Evolutionary conservation across 2,888 invertebrate species (phyloP).

Genomic region (Beris morrisii): DNA sequence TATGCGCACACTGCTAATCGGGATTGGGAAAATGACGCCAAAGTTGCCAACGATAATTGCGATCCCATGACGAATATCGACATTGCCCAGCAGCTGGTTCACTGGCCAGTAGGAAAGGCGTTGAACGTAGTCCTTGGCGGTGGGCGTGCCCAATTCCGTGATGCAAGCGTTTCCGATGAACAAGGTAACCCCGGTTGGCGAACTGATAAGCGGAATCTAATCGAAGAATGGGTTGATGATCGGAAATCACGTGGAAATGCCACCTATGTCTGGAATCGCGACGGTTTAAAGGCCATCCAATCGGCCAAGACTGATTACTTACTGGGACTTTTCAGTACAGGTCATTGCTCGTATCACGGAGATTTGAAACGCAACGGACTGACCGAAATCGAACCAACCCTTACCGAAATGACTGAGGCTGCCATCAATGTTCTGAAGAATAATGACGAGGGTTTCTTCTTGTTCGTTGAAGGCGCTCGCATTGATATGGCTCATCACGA

Average conservation of each 20-base stretch:
- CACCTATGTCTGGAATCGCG: constrained; percentile 46
- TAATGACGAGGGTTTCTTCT: constrained; percentile 66
- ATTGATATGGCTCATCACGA: constrained; percentile 63
- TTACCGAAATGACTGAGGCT: constrained; percentile 67
- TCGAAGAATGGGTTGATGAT: constrained; percentile 65
- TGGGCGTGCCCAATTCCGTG: constrained; percentile 48
- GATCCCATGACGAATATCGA: constrained; percentile 54
- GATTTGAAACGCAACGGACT: constrained; percentile 57
- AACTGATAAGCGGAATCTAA: constrained; percentile 66
- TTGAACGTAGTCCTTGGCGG: constrained; percentile 65
- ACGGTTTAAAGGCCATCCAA: constrained; percentile 48
- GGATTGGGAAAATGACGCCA: constrained; percentile 58
- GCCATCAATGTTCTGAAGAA: constrained; percentile 66
- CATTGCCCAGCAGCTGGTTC: constrained; percentile 72
- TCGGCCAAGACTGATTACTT: constrained; percentile 59
- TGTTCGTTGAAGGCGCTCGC: constrained; percentile 69
- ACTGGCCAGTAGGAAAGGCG: constrained; percentile 66
- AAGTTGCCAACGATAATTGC: constrained; percentile 19
- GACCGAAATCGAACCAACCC: constrained; percentile 60
- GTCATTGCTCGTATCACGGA: constrained; percentile 64
- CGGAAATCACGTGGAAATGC: constrained; percentile 43
- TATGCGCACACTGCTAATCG: constrained; percentile 59
- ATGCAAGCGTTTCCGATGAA: constrained; percentile 56
- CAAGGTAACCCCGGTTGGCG: constrained; percentile 61
- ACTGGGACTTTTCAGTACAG: constrained; percentile 60